Conservation (phyloP, 2,797 vertebrate species). For the Coreius guichenoti region DNA sequence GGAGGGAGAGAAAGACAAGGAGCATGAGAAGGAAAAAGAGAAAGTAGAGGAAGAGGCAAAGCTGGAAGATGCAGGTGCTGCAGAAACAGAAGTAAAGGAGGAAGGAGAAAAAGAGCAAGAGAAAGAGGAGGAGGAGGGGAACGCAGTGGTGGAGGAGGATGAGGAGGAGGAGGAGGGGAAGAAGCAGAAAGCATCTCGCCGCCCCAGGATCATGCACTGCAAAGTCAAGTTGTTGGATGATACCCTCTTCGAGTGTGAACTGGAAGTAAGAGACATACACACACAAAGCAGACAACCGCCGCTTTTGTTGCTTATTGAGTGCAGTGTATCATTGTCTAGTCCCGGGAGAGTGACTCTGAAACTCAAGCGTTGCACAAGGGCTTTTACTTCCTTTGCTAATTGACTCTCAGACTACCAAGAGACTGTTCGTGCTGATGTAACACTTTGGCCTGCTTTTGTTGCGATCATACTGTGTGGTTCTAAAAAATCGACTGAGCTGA, state of each 20-base stretch:
- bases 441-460: constrained; percentile 21
- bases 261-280: constrained; percentile 84
- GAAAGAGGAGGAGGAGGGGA: constrained; percentile 66
- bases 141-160: constrained; percentile 67
- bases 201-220: constrained; percentile 89
- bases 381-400: constrained; percentile 33
- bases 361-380: constrained; percentile 15
- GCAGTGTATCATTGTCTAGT: background rate
- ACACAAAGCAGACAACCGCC: background rate
- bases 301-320: constrained; percentile 13
- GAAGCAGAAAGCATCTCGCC: constrained; percentile 78
- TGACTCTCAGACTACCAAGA: constrained; percentile 18
- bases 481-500: background rate
- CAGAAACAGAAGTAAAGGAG: constrained; percentile 71
- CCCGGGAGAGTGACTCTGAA: background rate
- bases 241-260: constrained; percentile 88
- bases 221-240: constrained; percentile 92
- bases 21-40: constrained; percentile 75
- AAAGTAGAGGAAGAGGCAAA: constrained; percentile 75
- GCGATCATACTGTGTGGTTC: background rate
- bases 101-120: constrained; percentile 58
- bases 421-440: constrained; percentile 18
- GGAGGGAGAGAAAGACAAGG: constrained; percentile 66
- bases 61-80: constrained; percentile 72
- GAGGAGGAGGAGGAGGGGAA: constrained; percentile 81